Conservation (phyloP, 53 echinoderm and acorn worm species). For the Hippasteria phrygiana region DNA sequence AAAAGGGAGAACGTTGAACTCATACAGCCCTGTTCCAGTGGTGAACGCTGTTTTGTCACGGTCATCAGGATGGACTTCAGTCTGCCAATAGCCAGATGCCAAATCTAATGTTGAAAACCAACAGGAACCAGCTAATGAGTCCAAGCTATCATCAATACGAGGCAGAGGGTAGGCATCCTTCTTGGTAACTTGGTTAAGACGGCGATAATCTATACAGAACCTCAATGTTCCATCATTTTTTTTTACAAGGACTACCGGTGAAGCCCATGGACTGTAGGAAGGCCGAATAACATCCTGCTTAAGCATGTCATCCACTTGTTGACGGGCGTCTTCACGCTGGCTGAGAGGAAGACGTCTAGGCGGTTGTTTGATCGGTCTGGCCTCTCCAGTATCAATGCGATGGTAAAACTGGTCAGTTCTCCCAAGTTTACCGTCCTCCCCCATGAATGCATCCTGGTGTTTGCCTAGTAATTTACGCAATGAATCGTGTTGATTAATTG, state of each 20-base stretch:
- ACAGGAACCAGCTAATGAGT: slow-evolving; percentile 31
- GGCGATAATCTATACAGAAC: no score
- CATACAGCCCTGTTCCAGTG: slow-evolving; percentile 57
- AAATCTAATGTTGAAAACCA: no score
- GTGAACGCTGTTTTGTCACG: slow-evolving; percentile 56
- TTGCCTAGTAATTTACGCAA: not conserved
- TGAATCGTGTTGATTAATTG: not conserved
- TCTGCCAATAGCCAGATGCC: no score
- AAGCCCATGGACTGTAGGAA: slow-evolving; percentile 60
- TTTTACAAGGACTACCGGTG: slow-evolving; percentile 59
- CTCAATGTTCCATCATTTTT: slow-evolving; percentile 71
- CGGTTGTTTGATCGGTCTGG: slow-evolving; percentile 30
- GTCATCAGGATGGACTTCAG: not conserved
- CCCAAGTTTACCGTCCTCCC: slow-evolving; percentile 52
- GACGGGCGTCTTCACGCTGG: slow-evolving; percentile 30
- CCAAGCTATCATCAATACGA: no score
- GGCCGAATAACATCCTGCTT: slow-evolving; percentile 45
- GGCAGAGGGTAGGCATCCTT: no score
- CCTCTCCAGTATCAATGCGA: slow-evolving; percentile 66
- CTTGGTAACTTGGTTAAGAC: slow-evolving; percentile 61
- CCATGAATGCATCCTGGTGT: slow-evolving; percentile 5
- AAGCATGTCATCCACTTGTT: no score
- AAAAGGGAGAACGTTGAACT: no score
- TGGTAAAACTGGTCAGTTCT: slow-evolving; percentile 56
- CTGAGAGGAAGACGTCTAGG: slow-evolving; percentile 25